Base-by-base conservation (phyloP, 2,797 vertebrate species). In the Protonibea diacanthus region DNA sequence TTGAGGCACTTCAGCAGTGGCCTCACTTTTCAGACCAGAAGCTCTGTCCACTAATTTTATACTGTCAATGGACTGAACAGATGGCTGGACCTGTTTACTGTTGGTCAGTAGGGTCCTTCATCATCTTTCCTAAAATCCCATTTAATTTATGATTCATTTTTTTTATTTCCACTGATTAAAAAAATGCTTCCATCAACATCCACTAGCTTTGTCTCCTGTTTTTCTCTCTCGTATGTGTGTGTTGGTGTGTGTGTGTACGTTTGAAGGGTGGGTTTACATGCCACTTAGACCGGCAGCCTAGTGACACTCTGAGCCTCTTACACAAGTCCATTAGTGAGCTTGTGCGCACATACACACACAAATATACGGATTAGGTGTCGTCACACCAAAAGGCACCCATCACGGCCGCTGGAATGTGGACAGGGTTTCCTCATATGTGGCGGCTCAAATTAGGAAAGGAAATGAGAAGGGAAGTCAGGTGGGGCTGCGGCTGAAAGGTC, bases 261-360 rank as follows among this genome's bases (percentile, higher is more conserved):
- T 13, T 40, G 13, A 33, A 4, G 9, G 9, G 61, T 47, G 9
- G 14, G 56, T 17, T 63, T 74, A 55, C 48, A 64, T 68, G 53
- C 52, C 63, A 84, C 71, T 81, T 78, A 82, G 63, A 61, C 66
- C 2, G 2, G 58, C 63, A 51, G 75, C 73, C 74, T 65, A 56
- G 73, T 89, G 80, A 83, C 63, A 45, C 66, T 53, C 69, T 87
- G 86, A 91, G 90, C 86, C 85, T 92, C 90, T 93, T 88, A 90
- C 88, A 86, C 88, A 92, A 92, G 89, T 82, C 83, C 76, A 85
- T 88, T 85, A 88, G 68, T 11, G 0, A 68, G 69, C 69, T 56
- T 59, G 48, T n/a, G 27, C 38, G 1, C 61, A 38, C 69, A 72
- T 59, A 76, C 29, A 67, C 55, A 38, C 56, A 38, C 56, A 48